A percentile compares a stretch with the other conserved stretches of the same genome.
phyloP scores from a whole-genome alignment of 2,797 vertebrate species.

The Fratercula arctica region DNA sequence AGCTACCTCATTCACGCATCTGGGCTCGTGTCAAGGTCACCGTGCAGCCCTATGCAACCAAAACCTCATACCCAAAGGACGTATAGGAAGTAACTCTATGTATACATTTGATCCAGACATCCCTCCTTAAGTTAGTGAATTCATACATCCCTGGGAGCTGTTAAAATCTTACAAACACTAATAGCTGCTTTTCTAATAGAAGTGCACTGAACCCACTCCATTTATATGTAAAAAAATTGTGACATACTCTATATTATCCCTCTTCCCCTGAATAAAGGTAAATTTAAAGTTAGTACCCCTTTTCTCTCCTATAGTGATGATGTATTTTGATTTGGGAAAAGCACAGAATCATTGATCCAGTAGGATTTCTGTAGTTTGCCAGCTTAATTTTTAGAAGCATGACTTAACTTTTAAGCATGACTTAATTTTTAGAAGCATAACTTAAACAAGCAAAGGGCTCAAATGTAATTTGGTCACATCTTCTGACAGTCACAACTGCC shows the following conservation, averaged over 20 bases:
- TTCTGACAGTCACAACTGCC: neutral
- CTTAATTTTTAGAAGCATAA: neutral
- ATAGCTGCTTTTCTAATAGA: neutral
- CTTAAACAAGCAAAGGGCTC: neutral
- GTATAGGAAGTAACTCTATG: neutral
- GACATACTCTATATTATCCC: neutral
- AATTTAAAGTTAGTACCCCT: neutral
- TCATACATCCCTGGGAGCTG: neutral
- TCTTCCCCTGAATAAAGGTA: neutral
- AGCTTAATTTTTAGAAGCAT: neutral
- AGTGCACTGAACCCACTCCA: neutral
- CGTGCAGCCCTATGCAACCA: neutral
- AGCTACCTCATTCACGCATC: neutral
- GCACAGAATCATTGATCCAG: neutral
- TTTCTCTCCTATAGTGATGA: neutral
- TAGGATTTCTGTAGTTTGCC: neutral
- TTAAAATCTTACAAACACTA: neutral
- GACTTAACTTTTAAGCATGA: neutral
- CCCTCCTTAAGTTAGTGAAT: neutral
- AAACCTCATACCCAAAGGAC: neutral
- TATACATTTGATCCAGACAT: neutral
- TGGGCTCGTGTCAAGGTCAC: neutral
- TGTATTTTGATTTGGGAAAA: neutral
- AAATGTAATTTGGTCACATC: neutral
- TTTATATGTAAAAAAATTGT: neutral